Evolutionary conservation across 2,113 vertebrate genomes (phyloP).

Genomic region (Crypturellus undulatus): DNA sequence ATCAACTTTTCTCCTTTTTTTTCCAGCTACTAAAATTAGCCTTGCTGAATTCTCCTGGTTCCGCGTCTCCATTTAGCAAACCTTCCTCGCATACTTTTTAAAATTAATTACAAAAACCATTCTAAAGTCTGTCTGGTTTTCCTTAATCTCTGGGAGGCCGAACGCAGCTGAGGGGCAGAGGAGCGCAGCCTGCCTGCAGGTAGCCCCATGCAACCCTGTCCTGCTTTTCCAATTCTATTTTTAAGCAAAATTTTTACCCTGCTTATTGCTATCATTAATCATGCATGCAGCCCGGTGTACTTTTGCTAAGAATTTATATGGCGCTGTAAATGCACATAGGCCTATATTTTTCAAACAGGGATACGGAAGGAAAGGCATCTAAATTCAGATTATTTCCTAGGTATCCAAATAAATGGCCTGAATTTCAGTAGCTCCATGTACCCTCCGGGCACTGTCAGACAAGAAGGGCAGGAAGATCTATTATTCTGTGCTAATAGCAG

Average conservation of each 20-base stretch:
- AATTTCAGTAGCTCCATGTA: neutral
- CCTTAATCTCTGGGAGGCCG: neutral
- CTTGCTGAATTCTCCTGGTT: conserved; percentile 11
- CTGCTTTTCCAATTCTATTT: conserved; percentile 16
- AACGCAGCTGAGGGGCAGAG: neutral
- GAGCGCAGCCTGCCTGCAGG: neutral
- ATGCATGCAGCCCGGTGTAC: neutral
- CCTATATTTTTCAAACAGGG: conserved; percentile 4
- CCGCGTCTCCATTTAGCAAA: conserved; percentile 4
- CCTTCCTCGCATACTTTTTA: neutral
- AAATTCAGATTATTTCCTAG: conserved; percentile 45
- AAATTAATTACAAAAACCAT: conserved; percentile 39
- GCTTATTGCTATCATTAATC: conserved; percentile 53
- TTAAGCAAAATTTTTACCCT: conserved; percentile 17
- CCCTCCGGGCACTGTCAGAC: neutral
- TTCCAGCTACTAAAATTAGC: conserved; percentile 59
- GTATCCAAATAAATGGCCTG: neutral
- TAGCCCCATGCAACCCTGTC: neutral
- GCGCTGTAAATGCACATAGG: neutral
- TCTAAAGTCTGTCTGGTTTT: conserved; percentile 24
- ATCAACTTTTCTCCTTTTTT: neutral
- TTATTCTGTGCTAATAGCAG: neutral
- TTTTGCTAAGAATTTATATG: neutral
- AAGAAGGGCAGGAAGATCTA: neutral
- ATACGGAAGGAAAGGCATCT: neutral